These are phyloP conservation scores for Thunnus albacares DNA, from an alignment of 2,797 vertebrate species.

Conservation along the genomic window DNA sequence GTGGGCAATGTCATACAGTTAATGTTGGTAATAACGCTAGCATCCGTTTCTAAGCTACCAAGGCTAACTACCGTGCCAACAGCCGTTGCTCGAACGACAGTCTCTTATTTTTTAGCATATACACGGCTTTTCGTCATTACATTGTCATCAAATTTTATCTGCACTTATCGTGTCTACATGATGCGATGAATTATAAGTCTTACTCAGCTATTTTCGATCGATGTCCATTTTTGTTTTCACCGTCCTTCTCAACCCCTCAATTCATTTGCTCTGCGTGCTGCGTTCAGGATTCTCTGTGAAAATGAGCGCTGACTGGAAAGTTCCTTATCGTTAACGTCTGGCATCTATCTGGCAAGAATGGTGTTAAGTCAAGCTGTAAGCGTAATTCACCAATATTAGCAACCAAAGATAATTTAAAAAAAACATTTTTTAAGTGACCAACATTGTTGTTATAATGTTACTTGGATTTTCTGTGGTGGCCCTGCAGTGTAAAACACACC, in stretches of 20 bases:
- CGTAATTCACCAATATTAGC: not conserved
- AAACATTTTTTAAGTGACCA: not conserved
- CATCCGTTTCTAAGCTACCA: slow-evolving; percentile 56
- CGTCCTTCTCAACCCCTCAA: slow-evolving; percentile 65
- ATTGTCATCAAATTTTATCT: accelerated
- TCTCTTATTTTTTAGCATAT: not conserved
- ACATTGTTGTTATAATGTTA: no score
- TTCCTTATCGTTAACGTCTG: not conserved
- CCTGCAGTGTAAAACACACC: not conserved
- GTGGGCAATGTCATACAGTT: not conserved
- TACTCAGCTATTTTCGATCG: slow-evolving; percentile 52
- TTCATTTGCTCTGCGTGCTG: slow-evolving; percentile 53
- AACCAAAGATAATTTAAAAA: not conserved
- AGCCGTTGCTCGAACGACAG: slow-evolving; percentile 26
- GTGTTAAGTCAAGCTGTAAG: not conserved
- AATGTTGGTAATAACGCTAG: slow-evolving; percentile 43
- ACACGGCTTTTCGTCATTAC: not conserved
- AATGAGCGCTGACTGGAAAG: slow-evolving; percentile 14
- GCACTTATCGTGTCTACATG: accelerated
- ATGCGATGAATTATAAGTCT: slow-evolving; percentile 5
- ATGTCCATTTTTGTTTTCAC: slow-evolving; percentile 70
- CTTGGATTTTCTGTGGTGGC: not conserved
- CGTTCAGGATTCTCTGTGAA: slow-evolving; percentile 60
- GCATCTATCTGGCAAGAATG: accelerated
- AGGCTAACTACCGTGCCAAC: slow-evolving; percentile 57